A percentile compares a stretch with the other conserved stretches of the same genome.
Evolutionary conservation across 2,888 invertebrate genomes (phyloP).

Genomic region (Onthophagus sagittarius): DNA sequence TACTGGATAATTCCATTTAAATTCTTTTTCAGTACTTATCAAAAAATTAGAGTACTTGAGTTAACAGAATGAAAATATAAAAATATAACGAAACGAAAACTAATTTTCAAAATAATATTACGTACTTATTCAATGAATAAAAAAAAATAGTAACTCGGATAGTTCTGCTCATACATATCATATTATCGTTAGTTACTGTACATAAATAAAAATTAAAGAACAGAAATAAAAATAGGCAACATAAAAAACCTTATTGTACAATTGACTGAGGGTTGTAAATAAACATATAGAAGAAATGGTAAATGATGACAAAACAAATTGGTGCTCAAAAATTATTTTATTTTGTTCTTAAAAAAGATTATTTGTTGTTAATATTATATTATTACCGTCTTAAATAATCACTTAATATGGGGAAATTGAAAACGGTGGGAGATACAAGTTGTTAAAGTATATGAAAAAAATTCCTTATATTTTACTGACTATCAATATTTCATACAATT

Average conservation of each 20-base stretch:
- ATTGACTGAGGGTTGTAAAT: conserved; percentile 28
- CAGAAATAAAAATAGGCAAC: conserved; percentile 19
- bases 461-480: not conserved
- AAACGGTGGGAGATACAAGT: too few species aligned
- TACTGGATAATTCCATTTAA: not conserved
- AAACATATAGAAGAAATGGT: not conserved
- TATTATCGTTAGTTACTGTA: conserved; percentile 25
- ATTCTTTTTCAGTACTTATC: not conserved
- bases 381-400: too few species aligned
- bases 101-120: not conserved
- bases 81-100: not conserved
- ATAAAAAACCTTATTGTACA: conserved; percentile 36
- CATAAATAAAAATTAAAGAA: conserved; percentile 19
- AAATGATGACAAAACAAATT: conserved; percentile 29
- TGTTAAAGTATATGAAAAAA: too few species aligned
- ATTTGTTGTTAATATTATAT: not conserved
- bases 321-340: conserved; percentile 41
- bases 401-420: too few species aligned
- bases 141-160: conserved; percentile 19
- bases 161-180: conserved; percentile 49
- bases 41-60: not conserved
- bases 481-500: too few species aligned
- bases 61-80: not conserved
- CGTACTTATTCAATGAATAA: not conserved
- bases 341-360: not conserved